A percentile compares a stretch with the other conserved stretches of the same genome.
Evolutionary conservation across 1,140 invertebrate genomes (phyloP).

Genomic region (Euwallacea similis): DNA sequence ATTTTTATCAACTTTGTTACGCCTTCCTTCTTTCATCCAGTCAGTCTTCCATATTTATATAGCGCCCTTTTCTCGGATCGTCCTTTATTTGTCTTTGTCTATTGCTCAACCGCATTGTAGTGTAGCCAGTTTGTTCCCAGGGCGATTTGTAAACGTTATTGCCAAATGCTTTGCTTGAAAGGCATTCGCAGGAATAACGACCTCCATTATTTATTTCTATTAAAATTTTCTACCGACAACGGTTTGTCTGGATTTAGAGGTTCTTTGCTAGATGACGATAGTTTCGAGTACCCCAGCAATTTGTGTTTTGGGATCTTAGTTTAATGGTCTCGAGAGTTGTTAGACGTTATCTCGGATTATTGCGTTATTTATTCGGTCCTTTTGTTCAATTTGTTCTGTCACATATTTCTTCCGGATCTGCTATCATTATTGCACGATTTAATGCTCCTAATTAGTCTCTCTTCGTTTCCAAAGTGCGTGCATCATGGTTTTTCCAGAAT

Average conservation of each 20-base stretch:
- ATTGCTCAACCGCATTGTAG: conserved; percentile 27
- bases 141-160: conserved; percentile 37
- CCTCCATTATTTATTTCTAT: conserved; percentile 35
- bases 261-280: conserved; percentile 12
- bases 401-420: no score
- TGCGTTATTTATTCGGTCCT: conserved; percentile 1
- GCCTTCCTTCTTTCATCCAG: conserved; percentile 6
- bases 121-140: conserved; percentile 30
- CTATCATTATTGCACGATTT: no score
- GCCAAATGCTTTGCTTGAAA: conserved; percentile 36
- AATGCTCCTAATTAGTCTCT: no score
- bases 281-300: conserved; percentile 6
- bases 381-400: no score
- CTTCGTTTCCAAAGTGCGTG: not conserved
- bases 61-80: conserved; percentile 13
- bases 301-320: conserved; percentile 3
- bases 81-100: conserved; percentile 35
- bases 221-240: conserved; percentile 28
- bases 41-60: conserved; percentile 31
- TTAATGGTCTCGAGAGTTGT: conserved; percentile 3
- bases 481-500: conserved; percentile 5
- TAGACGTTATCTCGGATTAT: not conserved
- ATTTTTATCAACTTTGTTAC: not conserved
- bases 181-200: conserved; percentile 29
- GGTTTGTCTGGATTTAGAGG: conserved; percentile 29